Conservation (phyloP, 1,140 invertebrate genomes). For the Drosophila kepulauana region DNA sequence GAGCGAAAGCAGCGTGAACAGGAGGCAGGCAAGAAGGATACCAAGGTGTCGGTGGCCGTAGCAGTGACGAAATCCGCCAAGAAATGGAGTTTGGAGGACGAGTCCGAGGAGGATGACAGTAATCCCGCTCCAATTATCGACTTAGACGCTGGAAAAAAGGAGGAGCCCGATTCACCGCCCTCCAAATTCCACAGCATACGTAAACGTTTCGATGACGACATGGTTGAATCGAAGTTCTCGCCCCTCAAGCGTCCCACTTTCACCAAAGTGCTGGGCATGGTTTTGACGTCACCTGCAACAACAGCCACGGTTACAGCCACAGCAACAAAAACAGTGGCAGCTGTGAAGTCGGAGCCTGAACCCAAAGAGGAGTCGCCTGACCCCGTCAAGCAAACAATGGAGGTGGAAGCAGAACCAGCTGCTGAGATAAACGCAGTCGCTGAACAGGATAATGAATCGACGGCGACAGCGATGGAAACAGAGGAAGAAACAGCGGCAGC, state of each 20-base stretch:
- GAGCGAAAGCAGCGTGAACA: constrained; percentile 94
- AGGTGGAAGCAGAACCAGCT: neutral
- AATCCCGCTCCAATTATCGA: constrained; percentile 64
- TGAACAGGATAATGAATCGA: neutral
- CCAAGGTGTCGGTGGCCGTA: constrained; percentile 78
- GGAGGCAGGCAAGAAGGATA: constrained; percentile 91
- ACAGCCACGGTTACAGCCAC: neutral
- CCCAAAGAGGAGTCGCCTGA: neutral
- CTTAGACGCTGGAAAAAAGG: constrained; percentile 58
- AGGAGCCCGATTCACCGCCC: constrained; percentile 69
- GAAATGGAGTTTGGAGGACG: constrained; percentile 97
- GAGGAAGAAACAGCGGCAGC: neutral
- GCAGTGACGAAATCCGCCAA: constrained; percentile 86
- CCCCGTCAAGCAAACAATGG: neutral
- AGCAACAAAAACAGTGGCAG: neutral
- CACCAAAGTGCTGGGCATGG: constrained; percentile 61
- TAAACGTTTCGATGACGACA: constrained; percentile 86
- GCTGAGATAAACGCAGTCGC: neutral
- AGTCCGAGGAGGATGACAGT: constrained; percentile 90
- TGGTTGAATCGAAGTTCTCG: constrained; percentile 87
- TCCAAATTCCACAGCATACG: constrained; percentile 84
- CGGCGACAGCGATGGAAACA: neutral
- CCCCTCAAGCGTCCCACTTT: constrained; percentile 69
- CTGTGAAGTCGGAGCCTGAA: neutral
- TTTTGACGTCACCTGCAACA: constrained; percentile 15